Percentiles rank a stretch among this genome's conserved stretches.
Evolutionary conservation across 2,888 invertebrate species (phyloP).

Genomic region (Ormyrus pomaceus): DNA sequence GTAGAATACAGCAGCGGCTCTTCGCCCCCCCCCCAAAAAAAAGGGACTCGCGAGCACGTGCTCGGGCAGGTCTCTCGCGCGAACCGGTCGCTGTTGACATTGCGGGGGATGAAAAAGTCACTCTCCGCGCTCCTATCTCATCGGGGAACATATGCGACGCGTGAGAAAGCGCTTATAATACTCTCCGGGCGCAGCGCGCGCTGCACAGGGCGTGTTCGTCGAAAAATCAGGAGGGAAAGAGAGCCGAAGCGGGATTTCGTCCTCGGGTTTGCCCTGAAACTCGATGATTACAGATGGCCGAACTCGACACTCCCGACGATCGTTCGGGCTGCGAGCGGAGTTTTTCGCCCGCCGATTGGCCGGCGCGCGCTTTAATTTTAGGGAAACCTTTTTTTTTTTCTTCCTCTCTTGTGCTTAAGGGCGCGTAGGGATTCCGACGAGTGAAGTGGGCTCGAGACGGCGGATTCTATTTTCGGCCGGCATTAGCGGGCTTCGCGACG

Average conservation of each 20-base stretch:
- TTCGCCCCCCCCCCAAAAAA: too few species aligned
- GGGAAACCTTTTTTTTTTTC: constrained; percentile 48
- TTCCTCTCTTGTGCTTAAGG: not conserved
- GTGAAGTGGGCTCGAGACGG: too few species aligned
- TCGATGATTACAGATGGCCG: constrained; percentile 57
- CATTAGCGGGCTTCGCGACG: not conserved
- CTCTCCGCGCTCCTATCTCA: constrained; percentile 8
- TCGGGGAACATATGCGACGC: constrained; percentile 48
- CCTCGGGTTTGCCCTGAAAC: constrained; percentile 51
- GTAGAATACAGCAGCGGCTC: too few species aligned
- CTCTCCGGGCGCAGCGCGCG: not conserved
- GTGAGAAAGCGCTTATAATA: constrained; percentile 1
- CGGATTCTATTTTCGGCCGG: too few species aligned
- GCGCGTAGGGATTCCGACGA: too few species aligned
- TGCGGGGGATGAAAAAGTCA: constrained; percentile 59
- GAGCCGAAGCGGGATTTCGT: constrained; percentile 10
- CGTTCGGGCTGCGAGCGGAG: not conserved
- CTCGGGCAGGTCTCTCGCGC: not conserved
- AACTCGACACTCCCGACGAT: constrained; percentile 41
- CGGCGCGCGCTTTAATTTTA: constrained; percentile 37
- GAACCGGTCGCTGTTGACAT: constrained; percentile 47
- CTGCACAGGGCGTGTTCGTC: constrained; percentile 36
- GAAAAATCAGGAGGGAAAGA: constrained; percentile 46
- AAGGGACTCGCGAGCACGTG: too few species aligned
- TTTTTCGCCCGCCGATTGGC: constrained; percentile 25